Evolutionary conservation across 2,888 invertebrate genomes (phyloP), one percentile per base, ranked within the genome.

Genomic region (Nudaria mundana): DNA sequence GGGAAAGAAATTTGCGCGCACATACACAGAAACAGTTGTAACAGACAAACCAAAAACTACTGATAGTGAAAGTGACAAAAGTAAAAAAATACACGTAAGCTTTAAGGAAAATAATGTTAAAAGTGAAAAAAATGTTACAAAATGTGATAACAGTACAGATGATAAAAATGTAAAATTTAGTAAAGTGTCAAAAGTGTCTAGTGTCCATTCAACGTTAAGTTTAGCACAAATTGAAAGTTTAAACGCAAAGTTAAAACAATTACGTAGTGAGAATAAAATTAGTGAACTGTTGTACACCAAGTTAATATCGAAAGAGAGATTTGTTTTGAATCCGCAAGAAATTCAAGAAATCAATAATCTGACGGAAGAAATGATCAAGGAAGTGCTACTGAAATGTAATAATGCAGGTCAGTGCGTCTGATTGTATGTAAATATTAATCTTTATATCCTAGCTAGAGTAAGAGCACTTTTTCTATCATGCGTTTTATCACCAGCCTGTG

Each of bases 1-100:
- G 1, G 95, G 94, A 2, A 92, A 93, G 74, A 92, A 93, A 63
- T 95, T 95, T 74, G 93, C 93, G 2, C 91, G 91, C 53, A 91
- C 91, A 47, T 94, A 92, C 59, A 73, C 89, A 0, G 49, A 76
- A 30, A 76, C 52, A 20, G 63, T 77, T 2, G 59, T 64, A 26
- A 44, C 41, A 7, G 15, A 35, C 6, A 13, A n/a, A 16, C 20
- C 25, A 30, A 23, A 31, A 30, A 16, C 4, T 16, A 44, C 29
- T 18, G 23, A 12, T 18, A 30, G 23, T 24, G 11, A 24, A 24
- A 32, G 8, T 10, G 25, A 32, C 13, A 33, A 32, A 3, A 23
- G 14, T 32, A 14, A 15, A 24, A 32, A 41, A 15, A 3, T 40
- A 37, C 30, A 37, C 24, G 23, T 37, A 33, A 33, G 32, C n/a